Evolutionary conservation across 2,888 invertebrate genomes (phyloP).

Genomic region (Teleogryllus oceanicus): DNA sequence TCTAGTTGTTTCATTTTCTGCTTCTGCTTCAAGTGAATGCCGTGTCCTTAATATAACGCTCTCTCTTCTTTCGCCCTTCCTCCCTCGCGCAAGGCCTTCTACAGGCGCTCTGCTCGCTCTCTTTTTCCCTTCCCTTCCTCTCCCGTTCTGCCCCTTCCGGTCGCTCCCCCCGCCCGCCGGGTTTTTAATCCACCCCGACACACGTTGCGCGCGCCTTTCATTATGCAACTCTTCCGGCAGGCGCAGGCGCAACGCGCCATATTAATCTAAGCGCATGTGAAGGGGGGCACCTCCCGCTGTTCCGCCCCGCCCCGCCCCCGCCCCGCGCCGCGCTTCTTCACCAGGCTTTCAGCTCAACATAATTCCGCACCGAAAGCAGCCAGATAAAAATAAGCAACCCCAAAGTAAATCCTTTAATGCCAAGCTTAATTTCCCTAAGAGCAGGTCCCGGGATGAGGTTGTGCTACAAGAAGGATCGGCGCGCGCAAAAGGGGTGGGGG

Average conservation of each 20-base stretch:
- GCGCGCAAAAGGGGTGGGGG: neutral
- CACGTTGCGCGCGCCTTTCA: constrained; percentile 4
- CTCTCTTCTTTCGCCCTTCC: neutral
- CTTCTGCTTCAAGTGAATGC: neutral
- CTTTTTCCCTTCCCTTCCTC: neutral
- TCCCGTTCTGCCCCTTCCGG: neutral
- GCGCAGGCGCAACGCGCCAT: neutral
- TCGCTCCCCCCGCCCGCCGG: neutral
- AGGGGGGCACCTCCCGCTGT: neutral
- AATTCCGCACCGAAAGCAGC: constrained; percentile 9
- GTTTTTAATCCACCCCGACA: constrained; percentile 18
- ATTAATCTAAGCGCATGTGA: constrained; percentile 10
- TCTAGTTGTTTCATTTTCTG: constrained; percentile 9
- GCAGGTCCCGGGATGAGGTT: constrained; percentile 9
- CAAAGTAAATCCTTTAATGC: constrained; percentile 18
- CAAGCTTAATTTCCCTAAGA: constrained; percentile 18
- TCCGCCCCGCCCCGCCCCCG: neutral
- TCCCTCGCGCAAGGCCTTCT: too few species aligned
- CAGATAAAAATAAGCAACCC: constrained; percentile 10
- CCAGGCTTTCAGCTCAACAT: constrained; percentile 1
- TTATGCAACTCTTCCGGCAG: constrained; percentile 18
- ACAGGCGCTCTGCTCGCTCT: neutral
- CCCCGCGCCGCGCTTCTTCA: neutral
- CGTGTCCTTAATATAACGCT: neutral
- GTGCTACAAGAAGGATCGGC: constrained; percentile 18